Conservation (phyloP, 2,888 invertebrate genomes). For the Drosophila villosipedis region DNA sequence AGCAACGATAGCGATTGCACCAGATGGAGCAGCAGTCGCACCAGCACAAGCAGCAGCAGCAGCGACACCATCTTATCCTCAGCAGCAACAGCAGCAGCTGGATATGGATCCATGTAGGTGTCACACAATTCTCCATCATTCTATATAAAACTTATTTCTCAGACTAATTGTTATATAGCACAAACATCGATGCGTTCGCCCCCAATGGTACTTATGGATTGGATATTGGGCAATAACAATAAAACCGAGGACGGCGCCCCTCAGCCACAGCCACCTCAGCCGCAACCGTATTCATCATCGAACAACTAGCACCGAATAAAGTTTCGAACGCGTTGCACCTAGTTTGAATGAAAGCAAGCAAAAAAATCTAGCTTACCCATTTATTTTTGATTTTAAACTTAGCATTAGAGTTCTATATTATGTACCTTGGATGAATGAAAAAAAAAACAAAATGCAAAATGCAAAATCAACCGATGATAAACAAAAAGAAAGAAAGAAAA, state of each 20-base stretch:
- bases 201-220: slow-evolving; percentile 91
- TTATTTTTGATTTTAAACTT: slow-evolving; percentile 33
- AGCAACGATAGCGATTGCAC: not conserved
- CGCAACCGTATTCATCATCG: slow-evolving; percentile 13
- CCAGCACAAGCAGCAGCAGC: slow-evolving; percentile 16
- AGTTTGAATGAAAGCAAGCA: slow-evolving; percentile 8
- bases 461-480: slow-evolving; percentile 3
- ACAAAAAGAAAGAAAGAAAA: slow-evolving; percentile 8
- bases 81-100: slow-evolving; percentile 85
- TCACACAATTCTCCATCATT: not conserved
- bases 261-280: slow-evolving; percentile 19
- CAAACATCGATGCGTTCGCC: slow-evolving; percentile 92
- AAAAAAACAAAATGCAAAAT: slow-evolving; percentile 1
- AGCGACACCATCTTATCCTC: not conserved
- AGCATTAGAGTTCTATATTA: slow-evolving; percentile 62
- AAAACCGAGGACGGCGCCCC: slow-evolving; percentile 55
- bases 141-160: not conserved
- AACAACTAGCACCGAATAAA: slow-evolving; percentile 23
- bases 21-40: slow-evolving; percentile 84
- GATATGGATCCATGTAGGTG: slow-evolving; percentile 90
- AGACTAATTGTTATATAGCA: slow-evolving; percentile 85
- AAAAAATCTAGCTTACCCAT: slow-evolving; percentile 23
- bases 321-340: slow-evolving; percentile 3
- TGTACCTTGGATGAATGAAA: slow-evolving; percentile 63
- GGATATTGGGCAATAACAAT: slow-evolving; percentile 90